A percentile compares a stretch with the other conserved stretches of the same genome.
These are phyloP conservation scores for Nannospalax galili DNA, from an alignment of 2,113 vertebrate genomes.

Conservation along the genomic window DNA sequence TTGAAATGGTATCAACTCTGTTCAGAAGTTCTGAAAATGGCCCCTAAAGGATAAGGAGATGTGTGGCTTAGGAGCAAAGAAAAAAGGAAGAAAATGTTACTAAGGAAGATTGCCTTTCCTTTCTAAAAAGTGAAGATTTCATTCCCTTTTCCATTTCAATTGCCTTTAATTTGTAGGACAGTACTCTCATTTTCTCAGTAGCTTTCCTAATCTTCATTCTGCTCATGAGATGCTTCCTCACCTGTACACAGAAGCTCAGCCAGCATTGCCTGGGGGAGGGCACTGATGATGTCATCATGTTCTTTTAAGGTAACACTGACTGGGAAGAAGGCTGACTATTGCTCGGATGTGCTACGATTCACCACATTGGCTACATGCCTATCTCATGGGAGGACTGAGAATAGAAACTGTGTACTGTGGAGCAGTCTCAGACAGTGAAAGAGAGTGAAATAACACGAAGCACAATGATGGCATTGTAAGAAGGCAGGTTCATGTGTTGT, in stretches of 20 bases:
- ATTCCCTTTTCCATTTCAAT: conserved; percentile 51
- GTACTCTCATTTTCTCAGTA: conserved; percentile 61
- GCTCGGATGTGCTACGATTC: not conserved
- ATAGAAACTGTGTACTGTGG: not conserved
- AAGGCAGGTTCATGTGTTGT: not conserved
- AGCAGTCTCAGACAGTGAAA: not conserved
- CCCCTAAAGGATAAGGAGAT: not conserved
- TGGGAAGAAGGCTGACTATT: not conserved
- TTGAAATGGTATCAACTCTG: not conserved
- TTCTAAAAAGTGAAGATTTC: conserved; percentile 40
- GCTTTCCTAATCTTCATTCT: conserved; percentile 55
- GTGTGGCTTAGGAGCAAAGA: not conserved
- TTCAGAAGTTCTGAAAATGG: not conserved
- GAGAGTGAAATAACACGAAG: not conserved
- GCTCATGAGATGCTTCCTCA: conserved; percentile 36
- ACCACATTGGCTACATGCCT: conserved; percentile 17
- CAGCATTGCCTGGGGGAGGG: not conserved
- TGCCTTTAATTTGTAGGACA: conserved; percentile 41
- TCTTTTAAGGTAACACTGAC: not conserved
- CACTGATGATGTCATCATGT: not conserved
- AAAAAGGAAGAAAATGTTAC: not conserved
- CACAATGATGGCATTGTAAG: not conserved
- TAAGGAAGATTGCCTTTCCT: not conserved
- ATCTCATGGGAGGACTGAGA: not conserved
- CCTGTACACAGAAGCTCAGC: not conserved